Percentiles rank a stretch among this genome's conserved stretches.
Evolutionary conservation across 2,888 invertebrate genomes (phyloP).

Genomic region (Drosophila yooni): DNA sequence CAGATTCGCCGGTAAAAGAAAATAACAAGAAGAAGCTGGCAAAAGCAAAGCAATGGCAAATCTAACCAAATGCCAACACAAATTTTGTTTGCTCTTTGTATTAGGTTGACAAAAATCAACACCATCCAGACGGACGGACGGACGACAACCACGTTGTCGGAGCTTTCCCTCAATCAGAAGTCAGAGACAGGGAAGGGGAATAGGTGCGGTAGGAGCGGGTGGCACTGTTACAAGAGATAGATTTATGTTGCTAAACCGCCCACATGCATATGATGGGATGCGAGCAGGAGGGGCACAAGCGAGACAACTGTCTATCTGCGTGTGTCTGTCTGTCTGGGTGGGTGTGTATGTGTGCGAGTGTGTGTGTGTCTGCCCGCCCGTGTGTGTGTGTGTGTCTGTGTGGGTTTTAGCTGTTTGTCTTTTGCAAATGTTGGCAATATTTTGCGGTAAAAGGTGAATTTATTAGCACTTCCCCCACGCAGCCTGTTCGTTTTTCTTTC

Average conservation of each 20-base stretch:
- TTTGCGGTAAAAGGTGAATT: constrained; percentile 79
- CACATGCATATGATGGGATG: constrained; percentile 29
- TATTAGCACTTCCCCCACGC: constrained; percentile 64
- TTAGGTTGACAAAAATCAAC: constrained; percentile 79
- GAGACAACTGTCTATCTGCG: not conserved
- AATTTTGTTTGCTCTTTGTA: constrained; percentile 77
- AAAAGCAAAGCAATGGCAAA: constrained; percentile 56
- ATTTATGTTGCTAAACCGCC: constrained; percentile 63
- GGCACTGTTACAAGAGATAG: constrained; percentile 39
- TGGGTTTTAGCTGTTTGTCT: constrained; percentile 68
- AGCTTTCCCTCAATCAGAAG: constrained; percentile 53
- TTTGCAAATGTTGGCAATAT: constrained; percentile 77
- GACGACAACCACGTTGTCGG: constrained; percentile 15
- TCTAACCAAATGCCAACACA: constrained; percentile 76
- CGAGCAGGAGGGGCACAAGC: constrained; percentile 1
- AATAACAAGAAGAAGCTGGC: constrained; percentile 3
- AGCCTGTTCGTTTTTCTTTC: constrained; percentile 47
- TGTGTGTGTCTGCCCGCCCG: not conserved
- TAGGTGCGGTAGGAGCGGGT: not conserved
- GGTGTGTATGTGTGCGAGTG: not conserved
- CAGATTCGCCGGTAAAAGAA: not conserved
- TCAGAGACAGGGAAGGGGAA: constrained; percentile 2
- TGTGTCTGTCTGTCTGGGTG: not conserved
- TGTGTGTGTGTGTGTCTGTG: constrained; percentile 17
- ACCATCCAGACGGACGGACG: constrained; percentile 48